Percentiles rank a stretch among this genome's conserved stretches.
These are phyloP conservation scores for Charaxes varanes DNA, from an alignment of 1,140 invertebrate species.

Conservation along the genomic window DNA sequence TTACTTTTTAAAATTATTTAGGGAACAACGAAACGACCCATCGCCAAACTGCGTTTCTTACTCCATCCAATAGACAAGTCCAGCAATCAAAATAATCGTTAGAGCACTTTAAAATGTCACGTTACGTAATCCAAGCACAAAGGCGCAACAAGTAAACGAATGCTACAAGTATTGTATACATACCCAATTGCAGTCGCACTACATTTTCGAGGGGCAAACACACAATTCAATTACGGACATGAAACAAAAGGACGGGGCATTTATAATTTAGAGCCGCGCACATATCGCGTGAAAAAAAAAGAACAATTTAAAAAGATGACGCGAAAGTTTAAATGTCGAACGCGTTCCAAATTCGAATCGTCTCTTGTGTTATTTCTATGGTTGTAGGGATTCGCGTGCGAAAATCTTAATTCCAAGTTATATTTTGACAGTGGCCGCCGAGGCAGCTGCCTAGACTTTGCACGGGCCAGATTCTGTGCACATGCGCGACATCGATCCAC, in stretches of 20 bases:
- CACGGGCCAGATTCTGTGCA: slow-evolving; percentile 36
- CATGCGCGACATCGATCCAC: slow-evolving; percentile 60
- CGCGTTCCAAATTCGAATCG: slow-evolving; percentile 1
- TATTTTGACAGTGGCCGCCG: slow-evolving; percentile 53
- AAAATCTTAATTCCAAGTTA: slow-evolving; percentile 31
- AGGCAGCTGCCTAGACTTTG: slow-evolving; percentile 51
- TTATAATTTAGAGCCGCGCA: slow-evolving; percentile 7
- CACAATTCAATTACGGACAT: slow-evolving; percentile 35
- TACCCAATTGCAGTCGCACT: slow-evolving; percentile 28
- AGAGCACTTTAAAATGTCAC: slow-evolving; percentile 34
- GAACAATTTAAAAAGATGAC: slow-evolving; percentile 5
- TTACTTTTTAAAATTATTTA: no score
- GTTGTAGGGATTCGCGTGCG: slow-evolving; percentile 10
- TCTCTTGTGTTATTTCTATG: neutral
- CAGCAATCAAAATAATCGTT: slow-evolving; percentile 16
- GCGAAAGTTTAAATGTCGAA: slow-evolving; percentile 1
- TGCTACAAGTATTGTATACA: slow-evolving; percentile 36
- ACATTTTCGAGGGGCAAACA: slow-evolving; percentile 38
- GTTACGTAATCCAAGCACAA: slow-evolving; percentile 45
- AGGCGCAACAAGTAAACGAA: slow-evolving; percentile 57
- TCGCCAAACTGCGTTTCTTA: no score
- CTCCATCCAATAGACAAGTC: no score
- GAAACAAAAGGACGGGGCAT: slow-evolving; percentile 16
- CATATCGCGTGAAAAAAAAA: slow-evolving; percentile 13
- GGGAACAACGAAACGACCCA: no score